Percentiles rank a stretch among this genome's conserved stretches.
Conservation (phyloP, 23 tunicate species). For the Trididemnum clinides region DNA sequence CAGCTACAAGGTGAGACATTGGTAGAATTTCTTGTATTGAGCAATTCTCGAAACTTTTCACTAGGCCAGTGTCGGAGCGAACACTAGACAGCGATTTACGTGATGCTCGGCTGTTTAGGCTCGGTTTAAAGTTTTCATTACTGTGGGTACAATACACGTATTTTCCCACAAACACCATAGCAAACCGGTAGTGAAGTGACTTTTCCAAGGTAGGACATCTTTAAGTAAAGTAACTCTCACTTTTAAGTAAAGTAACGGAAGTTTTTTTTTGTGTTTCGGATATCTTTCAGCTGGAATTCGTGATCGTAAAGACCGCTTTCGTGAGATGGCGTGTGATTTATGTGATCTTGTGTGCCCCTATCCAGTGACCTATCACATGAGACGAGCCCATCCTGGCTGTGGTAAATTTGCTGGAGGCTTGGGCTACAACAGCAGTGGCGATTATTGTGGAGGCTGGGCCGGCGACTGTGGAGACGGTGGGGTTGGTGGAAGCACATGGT, state of each 20-base stretch:
- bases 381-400: slow-evolving; percentile 72
- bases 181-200: no score
- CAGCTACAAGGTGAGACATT: slow-evolving; percentile 5
- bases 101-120: no score
- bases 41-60: background rate
- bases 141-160: no score
- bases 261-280: no score
- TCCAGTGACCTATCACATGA: slow-evolving; percentile 84
- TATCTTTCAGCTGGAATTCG: background rate
- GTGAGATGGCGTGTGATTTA: slow-evolving; percentile 56
- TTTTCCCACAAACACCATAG: no score
- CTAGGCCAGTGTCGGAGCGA: no score
- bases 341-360: slow-evolving; percentile 59
- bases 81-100: no score
- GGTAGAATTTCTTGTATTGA: background rate
- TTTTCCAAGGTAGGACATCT: no score
- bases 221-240: no score
- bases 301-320: slow-evolving; percentile 37
- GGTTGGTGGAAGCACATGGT: slow-evolving; percentile 79
- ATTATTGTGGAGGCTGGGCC: slow-evolving; percentile 80
- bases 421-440: slow-evolving; percentile 82
- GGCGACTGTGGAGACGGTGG: slow-evolving; percentile 79
- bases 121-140: no score
- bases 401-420: slow-evolving; percentile 64
- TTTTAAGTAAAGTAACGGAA: no score